Base-by-base conservation (phyloP, 2,113 vertebrate species). In the Pelmatolapia mariae region DNA sequence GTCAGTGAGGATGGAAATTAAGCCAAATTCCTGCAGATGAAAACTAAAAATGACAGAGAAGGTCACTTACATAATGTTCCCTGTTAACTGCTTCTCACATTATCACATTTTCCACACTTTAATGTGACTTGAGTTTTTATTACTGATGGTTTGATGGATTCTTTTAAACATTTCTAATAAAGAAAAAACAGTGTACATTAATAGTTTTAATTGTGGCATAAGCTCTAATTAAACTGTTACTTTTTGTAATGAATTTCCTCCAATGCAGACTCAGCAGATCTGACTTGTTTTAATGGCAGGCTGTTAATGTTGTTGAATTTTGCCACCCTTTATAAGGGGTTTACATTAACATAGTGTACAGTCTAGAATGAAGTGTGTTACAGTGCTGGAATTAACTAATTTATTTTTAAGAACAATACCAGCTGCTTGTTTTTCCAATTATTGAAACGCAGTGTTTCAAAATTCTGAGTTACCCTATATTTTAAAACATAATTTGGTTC, bases 11-110 rank as follows among this genome's bases (percentile, higher is more conserved):
- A 86, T 88, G 47, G 81, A 84, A 85, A 36, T 89, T 82, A 84
- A 57, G 54, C 57, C 54, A 83, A 59, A 79, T 86, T 85, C 87
- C 66, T 78, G 61, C 73, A 87, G 57, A 54, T 47, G 68, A 66
- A 66, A 86, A 89, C n/a, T 66, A 16, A 81, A 83, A 80, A 40
- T 88, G 87, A 90, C 86, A 86, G 78, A 81, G 22, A 87, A 89
- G 89, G 85, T 89, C 80, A 79, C 16, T 68, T 26, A 36, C 40
- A 52, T 52, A 79, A 38, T 29, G 50, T 33, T 52, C 13, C 83
- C 52, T 52, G 2, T 83, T 24, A 8, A 53, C 36, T 10, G 16
- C 22, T 83, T 38, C 47, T 52, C 24, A 24, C 61, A 61, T 78
- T 8, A 29, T 71, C 54, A 16, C 40, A 45, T 16, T n/a, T 19